These are phyloP conservation scores for Ichneumoninae sp. DNA, from an alignment of 2,888 invertebrate species.

Conservation along the genomic window DNA sequence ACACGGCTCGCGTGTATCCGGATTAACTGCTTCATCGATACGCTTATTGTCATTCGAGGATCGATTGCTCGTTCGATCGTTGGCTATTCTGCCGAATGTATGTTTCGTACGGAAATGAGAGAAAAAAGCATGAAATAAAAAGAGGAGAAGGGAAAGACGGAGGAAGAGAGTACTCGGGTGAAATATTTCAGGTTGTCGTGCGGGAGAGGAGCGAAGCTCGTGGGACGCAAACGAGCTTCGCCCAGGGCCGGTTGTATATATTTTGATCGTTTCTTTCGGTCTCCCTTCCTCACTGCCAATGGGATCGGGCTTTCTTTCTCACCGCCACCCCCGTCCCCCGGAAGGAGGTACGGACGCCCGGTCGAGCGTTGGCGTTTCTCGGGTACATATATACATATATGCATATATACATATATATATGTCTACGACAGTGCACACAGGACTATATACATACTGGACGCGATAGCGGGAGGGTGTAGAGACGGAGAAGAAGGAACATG, in stretches of 20 bases:
- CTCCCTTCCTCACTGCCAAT: constrained; percentile 42
- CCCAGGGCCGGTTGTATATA: constrained; percentile 61
- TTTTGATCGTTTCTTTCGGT: constrained; percentile 53
- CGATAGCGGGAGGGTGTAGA: constrained; percentile 54
- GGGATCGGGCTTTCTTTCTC: constrained; percentile 46
- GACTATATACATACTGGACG: constrained; percentile 62
- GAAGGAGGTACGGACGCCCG: constrained; percentile 53
- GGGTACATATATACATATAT: constrained; percentile 42
- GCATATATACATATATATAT: constrained; percentile 47
- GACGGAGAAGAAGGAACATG: constrained; percentile 69
- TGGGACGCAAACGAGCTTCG: constrained; percentile 67
- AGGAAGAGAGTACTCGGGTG: constrained; percentile 68
- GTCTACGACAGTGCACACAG: constrained; percentile 61
- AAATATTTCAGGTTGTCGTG: constrained; percentile 62
- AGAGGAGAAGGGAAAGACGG: constrained; percentile 63
- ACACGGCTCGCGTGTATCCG: constrained; percentile 3
- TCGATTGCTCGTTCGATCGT: background rate
- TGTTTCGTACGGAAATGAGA: background rate
- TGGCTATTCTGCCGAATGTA: background rate
- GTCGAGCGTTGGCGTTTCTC: constrained; percentile 61
- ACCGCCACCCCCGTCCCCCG: constrained; percentile 43
- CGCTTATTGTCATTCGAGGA: constrained; percentile 2
- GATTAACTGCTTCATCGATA: background rate
- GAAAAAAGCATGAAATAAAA: background rate
- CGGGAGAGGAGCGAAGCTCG: constrained; percentile 50